Evolutionary conservation across 2,113 vertebrate genomes (phyloP).

Genomic region (Tragelaphus scriptus): DNA sequence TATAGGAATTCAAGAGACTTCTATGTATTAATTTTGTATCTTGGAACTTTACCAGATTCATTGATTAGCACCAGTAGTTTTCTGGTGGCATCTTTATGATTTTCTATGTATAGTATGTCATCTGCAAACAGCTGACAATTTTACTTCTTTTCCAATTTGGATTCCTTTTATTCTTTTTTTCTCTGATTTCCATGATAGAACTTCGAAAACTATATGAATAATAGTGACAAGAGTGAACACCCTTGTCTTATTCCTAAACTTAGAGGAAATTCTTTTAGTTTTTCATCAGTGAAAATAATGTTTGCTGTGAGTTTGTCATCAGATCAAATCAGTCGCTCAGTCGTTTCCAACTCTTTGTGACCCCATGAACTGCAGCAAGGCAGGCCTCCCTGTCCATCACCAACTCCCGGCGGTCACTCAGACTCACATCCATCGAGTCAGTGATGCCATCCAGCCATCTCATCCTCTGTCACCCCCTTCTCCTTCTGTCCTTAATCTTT

Average conservation of each 20-base stretch:
- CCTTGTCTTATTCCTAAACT: neutral
- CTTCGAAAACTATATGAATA: neutral
- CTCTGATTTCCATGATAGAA: neutral
- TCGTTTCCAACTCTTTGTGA: accelerated
- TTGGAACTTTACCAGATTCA: neutral
- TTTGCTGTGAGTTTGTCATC: neutral
- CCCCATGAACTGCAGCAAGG: neutral
- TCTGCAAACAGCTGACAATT: neutral
- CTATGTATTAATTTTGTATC: neutral
- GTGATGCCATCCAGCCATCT: too few species aligned
- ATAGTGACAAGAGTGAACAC: neutral
- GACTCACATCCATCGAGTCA: too few species aligned
- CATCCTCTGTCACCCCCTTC: too few species aligned
- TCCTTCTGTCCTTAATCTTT: neutral
- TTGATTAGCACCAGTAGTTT: neutral
- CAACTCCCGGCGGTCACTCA: too few species aligned
- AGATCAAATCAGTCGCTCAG: neutral
- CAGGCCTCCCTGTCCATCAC: neutral
- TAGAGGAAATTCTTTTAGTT: neutral
- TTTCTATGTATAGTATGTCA: neutral
- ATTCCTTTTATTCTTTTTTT: neutral
- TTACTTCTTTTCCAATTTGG: neutral
- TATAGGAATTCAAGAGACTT: neutral
- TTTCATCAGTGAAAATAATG: neutral
- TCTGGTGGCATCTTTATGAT: neutral